Base-by-base conservation (phyloP, 2,888 invertebrate species). In the Drosophila borborema region DNA sequence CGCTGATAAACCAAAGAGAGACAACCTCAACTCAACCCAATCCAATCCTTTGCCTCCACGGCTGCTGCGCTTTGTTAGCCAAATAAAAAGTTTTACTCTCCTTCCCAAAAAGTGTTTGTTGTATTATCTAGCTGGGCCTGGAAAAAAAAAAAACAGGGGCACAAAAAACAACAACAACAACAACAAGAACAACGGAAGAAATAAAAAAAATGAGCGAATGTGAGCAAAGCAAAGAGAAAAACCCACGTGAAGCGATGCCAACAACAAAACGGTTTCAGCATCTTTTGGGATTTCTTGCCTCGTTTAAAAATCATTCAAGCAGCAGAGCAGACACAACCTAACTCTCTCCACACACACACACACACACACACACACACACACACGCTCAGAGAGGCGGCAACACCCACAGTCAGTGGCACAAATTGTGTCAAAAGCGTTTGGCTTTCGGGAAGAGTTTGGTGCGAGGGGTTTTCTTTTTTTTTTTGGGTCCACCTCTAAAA, bases 281-380 rank as follows among this genome's bases (percentile, higher is more conserved):
- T 90, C 91, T 90, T 90, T 90, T 75, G 91, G 91, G 90, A 89
- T 90, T 91, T 90, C 91, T 91, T 86, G 91, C 89, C 86, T 89
- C 86, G 90, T 86, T 91, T 91, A 90, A 91, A 90, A 91, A 91
- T 89, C 91, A 91, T 91, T 91, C 91, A 91, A 91, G 91, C 89
- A 86, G 83, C 90, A 54, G 53, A 23, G 40, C 54, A 91, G 85
- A 90, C 90, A 81, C 87, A 81, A 68, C 90, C 85, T 60, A 77
- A 72, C 85, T 68, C 75, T 61, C 31, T 68, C 81, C 60, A 34
- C 41, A 60, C 48, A 51, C 46, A 43, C 56, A 43, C 54, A 31
- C 38, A 74, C 40, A 45, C 51, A 51, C 53, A 60, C 48, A 51
- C 46, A 43, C 56, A 43, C 54, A 31, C 38, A 74, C 40, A 45